These are phyloP conservation scores for Corticium candelabrum DNA, from an alignment of 37 sponge, comb jelly and placozoan species.

Conservation along the genomic window DNA sequence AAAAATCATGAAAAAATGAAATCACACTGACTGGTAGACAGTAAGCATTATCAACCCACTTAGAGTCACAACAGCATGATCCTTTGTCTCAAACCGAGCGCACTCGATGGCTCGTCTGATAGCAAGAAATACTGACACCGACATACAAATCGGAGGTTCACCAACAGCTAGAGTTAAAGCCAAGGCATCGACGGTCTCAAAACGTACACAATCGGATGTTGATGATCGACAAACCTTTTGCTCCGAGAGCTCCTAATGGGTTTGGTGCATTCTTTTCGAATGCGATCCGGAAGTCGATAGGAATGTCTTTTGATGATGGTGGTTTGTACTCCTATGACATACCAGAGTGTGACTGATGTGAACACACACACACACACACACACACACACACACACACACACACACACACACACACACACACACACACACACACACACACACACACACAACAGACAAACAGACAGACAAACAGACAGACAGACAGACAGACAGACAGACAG, in stretches of 20 bases:
- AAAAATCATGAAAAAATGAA: too few relatives aligned
- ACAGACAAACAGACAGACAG: too few relatives aligned
- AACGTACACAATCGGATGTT: too few relatives aligned
- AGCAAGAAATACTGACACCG: slow-evolving; percentile 55
- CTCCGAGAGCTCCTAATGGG: slow-evolving; percentile 49
- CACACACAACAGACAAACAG: too few relatives aligned
- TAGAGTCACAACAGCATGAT: neutral
- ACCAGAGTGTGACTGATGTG: too few relatives aligned
- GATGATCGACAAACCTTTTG: slow-evolving; percentile 56
- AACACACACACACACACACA: too few relatives aligned
- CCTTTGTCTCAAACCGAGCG: neutral
- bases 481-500: slow-evolving; percentile 5
- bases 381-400: too few relatives aligned
- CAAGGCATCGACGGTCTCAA: too few relatives aligned
- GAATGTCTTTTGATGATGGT: slow-evolving; percentile 52
- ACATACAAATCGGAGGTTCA: slow-evolving; percentile 63
- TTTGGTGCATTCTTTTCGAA: slow-evolving; percentile 68
- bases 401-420: too few relatives aligned
- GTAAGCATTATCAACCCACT: neutral
- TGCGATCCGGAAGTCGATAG: slow-evolving; percentile 50
- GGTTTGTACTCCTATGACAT: slow-evolving; percentile 81
- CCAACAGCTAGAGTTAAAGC: slow-evolving; percentile 36
- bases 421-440: too few relatives aligned
- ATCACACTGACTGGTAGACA: too few relatives aligned
- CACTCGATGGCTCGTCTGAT: neutral